Percentiles rank a stretch among this genome's conserved stretches.
phyloP scores from a whole-genome alignment of 2,113 vertebrate species.

The Sigmodon hispidus region DNA sequence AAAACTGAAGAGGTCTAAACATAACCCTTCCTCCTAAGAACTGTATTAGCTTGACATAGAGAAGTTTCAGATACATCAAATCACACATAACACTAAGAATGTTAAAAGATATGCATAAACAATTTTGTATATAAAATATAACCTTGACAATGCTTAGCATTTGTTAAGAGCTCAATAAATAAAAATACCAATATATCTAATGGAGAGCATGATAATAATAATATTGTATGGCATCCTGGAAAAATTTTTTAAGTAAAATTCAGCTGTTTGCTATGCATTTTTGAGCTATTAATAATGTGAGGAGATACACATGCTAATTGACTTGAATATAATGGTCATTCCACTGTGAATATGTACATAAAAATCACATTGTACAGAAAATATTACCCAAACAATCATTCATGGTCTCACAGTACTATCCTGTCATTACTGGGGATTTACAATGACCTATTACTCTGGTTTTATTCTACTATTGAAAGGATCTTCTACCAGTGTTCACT shows the following conservation, averaged over 20 bases:
- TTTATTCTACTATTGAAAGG: background rate
- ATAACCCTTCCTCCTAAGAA: background rate
- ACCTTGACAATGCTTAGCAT: background rate
- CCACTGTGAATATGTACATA: background rate
- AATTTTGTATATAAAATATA: background rate
- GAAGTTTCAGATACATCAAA: background rate
- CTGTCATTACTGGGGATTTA: background rate
- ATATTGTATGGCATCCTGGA: background rate
- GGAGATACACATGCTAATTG: background rate
- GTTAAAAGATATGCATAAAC: background rate
- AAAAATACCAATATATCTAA: background rate
- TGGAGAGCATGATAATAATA: background rate
- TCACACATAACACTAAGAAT: background rate
- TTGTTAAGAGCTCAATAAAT: background rate
- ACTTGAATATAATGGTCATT: background rate
- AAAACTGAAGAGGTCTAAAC: background rate
- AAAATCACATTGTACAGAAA: background rate
- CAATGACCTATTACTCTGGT: background rate
- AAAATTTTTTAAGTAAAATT: background rate
- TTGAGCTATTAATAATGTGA: background rate
- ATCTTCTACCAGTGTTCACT: constrained; percentile 35
- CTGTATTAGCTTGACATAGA: background rate
- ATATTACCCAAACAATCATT: background rate
- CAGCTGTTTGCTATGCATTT: background rate
- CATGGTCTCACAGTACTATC: background rate